These are phyloP conservation scores for Melieria picta DNA, from an alignment of 2,888 invertebrate species.

Conservation along the genomic window DNA sequence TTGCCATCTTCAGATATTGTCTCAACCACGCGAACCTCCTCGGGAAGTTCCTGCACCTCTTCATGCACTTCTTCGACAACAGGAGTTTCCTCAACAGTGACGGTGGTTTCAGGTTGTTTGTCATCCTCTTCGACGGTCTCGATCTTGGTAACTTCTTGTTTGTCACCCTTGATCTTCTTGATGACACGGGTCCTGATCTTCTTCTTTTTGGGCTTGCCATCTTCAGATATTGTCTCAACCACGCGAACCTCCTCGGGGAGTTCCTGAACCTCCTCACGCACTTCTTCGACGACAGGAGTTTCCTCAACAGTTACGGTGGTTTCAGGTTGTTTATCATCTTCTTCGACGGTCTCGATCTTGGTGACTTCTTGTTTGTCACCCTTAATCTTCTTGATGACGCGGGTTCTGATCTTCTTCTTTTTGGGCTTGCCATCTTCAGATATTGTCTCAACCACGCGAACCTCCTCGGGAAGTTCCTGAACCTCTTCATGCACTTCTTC, in stretches of 20 bases:
- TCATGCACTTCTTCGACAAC: conserved; percentile 32
- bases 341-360: conserved; percentile 18
- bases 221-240: conserved; percentile 15
- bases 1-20: conserved; percentile 38
- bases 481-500: conserved; percentile 14
- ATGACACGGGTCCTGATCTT: conserved; percentile 20
- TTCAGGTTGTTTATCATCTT: conserved; percentile 23
- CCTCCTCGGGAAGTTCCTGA: conserved; percentile 15
- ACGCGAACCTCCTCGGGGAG: conserved; percentile 17
- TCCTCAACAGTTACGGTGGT: conserved; percentile 23
- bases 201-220: conserved; percentile 22
- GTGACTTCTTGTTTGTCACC: conserved; percentile 24
- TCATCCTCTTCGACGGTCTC: conserved; percentile 46
- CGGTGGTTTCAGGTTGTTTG: conserved; percentile 41
- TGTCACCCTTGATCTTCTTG: conserved; percentile 44
- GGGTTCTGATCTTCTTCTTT: conserved; percentile 20
- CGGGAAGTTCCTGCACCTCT: conserved; percentile 37
- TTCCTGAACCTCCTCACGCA: conserved; percentile 2
- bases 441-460: conserved; percentile 15
- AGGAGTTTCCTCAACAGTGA: conserved; percentile 41
- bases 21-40: conserved; percentile 38
- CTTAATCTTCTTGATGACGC: conserved; percentile 12
- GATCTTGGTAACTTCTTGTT: conserved; percentile 45
- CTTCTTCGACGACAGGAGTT: conserved; percentile 12
- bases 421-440: conserved; percentile 24